phyloP scores from a whole-genome alignment of 1,140 invertebrate genomes.

The Leguminivora glycinivorella region DNA sequence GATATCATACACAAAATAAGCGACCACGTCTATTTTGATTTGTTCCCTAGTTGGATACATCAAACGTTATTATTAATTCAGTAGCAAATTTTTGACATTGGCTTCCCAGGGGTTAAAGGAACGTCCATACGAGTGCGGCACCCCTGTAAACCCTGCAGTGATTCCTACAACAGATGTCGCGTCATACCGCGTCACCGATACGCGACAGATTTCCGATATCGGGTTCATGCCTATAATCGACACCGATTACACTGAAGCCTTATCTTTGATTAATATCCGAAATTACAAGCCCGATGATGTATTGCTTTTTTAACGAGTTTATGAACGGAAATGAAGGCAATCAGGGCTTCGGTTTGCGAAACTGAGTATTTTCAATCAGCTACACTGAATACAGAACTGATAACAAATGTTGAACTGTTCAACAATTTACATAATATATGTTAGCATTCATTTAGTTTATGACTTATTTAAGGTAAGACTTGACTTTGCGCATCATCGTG shows the following conservation, averaged over 20 bases:
- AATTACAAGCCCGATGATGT: constrained; percentile 1
- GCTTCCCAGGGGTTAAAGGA: too few relatives aligned
- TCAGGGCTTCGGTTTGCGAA: constrained; percentile 2
- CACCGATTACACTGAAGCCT: constrained; percentile 6
- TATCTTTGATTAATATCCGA: constrained; percentile 15
- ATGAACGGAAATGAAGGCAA: constrained; percentile 9
- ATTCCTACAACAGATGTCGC: constrained; percentile 9
- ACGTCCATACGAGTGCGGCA: too few relatives aligned
- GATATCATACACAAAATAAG: too few relatives aligned
- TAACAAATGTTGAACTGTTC: too few relatives aligned
- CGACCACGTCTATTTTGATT: too few relatives aligned
- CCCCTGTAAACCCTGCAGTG: neutral
- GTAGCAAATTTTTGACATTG: too few relatives aligned
- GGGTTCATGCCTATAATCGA: neutral
- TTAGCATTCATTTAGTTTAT: too few relatives aligned
- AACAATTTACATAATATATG: too few relatives aligned
- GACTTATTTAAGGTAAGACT: too few relatives aligned
- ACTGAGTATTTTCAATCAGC: neutral
- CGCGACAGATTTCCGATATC: constrained; percentile 9
- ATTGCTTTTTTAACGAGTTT: constrained; percentile 17
- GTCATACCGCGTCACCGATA: constrained; percentile 1
- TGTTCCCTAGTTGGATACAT: too few relatives aligned
- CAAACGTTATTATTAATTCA: too few relatives aligned
- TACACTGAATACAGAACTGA: neutral
- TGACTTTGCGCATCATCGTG: too few relatives aligned